These are phyloP conservation scores for Tenthredo notha DNA, from an alignment of 2,888 invertebrate genomes.

Conservation along the genomic window DNA sequence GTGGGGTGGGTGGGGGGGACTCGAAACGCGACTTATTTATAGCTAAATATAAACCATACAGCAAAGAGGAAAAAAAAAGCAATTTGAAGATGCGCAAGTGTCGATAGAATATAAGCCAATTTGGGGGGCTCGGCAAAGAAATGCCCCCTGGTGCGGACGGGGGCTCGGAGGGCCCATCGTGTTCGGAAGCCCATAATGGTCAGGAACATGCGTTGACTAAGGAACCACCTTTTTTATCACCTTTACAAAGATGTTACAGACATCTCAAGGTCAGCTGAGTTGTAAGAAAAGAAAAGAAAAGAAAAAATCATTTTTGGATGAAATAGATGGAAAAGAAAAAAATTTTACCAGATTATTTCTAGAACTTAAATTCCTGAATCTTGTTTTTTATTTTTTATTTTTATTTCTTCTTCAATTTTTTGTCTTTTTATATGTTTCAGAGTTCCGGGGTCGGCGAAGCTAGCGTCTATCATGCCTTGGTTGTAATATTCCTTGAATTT, in stretches of 20 bases:
- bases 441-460: constrained; percentile 95
- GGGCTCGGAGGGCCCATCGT: constrained; percentile 75
- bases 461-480: constrained; percentile 98
- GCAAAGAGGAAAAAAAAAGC: background rate
- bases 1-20: background rate
- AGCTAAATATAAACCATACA: background rate
- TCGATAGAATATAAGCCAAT: constrained; percentile 18
- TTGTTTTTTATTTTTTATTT: background rate
- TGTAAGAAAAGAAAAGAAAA: too few species aligned
- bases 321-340: too few species aligned
- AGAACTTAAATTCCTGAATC: background rate
- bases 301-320: too few species aligned
- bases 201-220: constrained; percentile 68
- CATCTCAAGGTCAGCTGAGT: constrained; percentile 75
- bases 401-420: background rate
- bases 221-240: constrained; percentile 66
- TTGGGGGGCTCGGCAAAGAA: constrained; percentile 62
- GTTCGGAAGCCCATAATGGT: constrained; percentile 72
- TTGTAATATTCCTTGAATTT: constrained; percentile 99
- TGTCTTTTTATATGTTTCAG: constrained; percentile 78
- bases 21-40: background rate
- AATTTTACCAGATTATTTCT: background rate
- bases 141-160: constrained; percentile 76
- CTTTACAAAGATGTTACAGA: constrained; percentile 74
- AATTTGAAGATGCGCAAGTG: background rate